Percentiles rank a stretch among this genome's conserved stretches.
Conservation (phyloP, 2,113 vertebrate species). For the Erpornis zantholeuca region DNA sequence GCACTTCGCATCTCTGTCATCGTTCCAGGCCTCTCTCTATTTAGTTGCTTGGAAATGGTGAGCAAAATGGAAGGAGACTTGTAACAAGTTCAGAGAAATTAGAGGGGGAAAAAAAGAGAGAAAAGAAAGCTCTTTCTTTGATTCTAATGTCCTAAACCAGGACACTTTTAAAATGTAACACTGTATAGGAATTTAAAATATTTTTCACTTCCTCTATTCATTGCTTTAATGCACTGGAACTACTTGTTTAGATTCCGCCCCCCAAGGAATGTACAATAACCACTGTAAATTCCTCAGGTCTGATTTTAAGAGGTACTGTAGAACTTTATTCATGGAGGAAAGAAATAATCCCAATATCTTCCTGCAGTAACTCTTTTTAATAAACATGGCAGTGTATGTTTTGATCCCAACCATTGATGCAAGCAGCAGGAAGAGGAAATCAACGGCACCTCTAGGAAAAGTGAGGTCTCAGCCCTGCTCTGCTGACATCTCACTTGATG, state of each 20-base stretch:
- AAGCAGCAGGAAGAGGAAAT: neutral
- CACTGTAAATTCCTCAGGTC: constrained; percentile 56
- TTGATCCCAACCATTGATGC: neutral
- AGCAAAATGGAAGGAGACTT: constrained; percentile 66
- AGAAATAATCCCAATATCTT: constrained; percentile 32
- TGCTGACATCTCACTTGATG: neutral
- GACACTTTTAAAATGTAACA: constrained; percentile 63
- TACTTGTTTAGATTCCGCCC: neutral
- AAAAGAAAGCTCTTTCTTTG: neutral
- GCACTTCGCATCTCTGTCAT: constrained; percentile 50
- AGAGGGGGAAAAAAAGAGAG: neutral
- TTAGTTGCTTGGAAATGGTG: constrained; percentile 67
- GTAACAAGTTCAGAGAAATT: constrained; percentile 65
- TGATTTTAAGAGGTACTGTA: constrained; percentile 48
- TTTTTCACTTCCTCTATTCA: constrained; percentile 61
- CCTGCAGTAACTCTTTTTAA: neutral
- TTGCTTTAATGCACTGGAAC: constrained; percentile 60
- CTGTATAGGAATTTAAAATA: constrained; percentile 62
- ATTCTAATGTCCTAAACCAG: neutral
- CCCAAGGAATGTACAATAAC: constrained; percentile 50
- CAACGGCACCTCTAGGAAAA: neutral
- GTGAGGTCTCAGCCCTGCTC: neutral
- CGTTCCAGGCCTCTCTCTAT: constrained; percentile 52
- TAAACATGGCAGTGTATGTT: neutral
- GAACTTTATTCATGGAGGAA: neutral